Percentiles rank a stretch among this genome's conserved stretches.
Conservation (phyloP, 2,888 invertebrate species). For the Malacosoma neustria region DNA sequence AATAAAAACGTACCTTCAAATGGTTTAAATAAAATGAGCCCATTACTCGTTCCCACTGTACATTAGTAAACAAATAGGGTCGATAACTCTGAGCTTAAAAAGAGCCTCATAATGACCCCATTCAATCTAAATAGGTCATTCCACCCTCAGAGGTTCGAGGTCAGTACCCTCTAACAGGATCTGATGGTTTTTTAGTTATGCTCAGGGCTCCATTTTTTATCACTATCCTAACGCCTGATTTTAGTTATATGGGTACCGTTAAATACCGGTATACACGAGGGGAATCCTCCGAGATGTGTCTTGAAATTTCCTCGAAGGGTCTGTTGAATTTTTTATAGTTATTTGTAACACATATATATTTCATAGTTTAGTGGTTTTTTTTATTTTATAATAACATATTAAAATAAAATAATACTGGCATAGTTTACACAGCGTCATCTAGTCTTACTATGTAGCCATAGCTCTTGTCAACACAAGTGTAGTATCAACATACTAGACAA, state of each 20-base stretch:
- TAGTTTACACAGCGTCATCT: too few relatives aligned
- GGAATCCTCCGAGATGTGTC: slow-evolving; percentile 22
- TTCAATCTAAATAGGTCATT: slow-evolving; percentile 68
- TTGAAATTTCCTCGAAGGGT: slow-evolving; percentile 29
- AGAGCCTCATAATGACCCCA: slow-evolving; percentile 48
- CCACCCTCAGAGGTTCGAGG: slow-evolving; percentile 47
- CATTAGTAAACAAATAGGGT: neutral
- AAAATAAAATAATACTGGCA: too few relatives aligned
- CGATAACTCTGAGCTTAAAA: neutral
- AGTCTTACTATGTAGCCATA: too few relatives aligned
- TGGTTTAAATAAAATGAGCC: neutral
- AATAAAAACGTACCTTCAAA: too few relatives aligned
- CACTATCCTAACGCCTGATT: slow-evolving; percentile 54
- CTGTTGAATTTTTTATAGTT: neutral
- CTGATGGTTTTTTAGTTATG: slow-evolving; percentile 47
- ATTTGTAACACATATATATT: too few relatives aligned
- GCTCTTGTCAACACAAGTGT: too few relatives aligned
- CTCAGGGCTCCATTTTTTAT: slow-evolving; percentile 63
- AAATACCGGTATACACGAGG: slow-evolving; percentile 29
- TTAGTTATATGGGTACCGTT: slow-evolving; percentile 65
- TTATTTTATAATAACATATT: too few relatives aligned
- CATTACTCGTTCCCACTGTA: neutral
- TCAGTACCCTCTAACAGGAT: slow-evolving; percentile 70
- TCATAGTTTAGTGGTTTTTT: too few relatives aligned
- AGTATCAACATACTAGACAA: too few relatives aligned